A percentile compares a stretch with the other conserved stretches of the same genome.
Conservation (phyloP, 2,113 vertebrate genomes). For the Thryonomys swinderianus region DNA sequence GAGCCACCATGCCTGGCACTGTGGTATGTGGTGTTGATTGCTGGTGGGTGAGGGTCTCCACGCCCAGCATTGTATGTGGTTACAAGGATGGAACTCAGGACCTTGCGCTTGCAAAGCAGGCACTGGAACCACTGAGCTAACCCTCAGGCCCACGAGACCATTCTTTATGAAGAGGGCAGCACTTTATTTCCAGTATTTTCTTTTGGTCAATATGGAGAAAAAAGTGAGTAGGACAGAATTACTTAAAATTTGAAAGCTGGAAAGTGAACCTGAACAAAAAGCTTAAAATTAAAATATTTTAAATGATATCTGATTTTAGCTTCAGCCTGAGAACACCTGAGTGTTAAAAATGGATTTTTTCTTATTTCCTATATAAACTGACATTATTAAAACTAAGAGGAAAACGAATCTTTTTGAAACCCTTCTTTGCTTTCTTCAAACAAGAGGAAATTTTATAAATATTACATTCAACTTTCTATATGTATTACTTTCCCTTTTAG, state of each 20-base stretch:
- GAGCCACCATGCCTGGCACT: too few species aligned
- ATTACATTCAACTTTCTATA: conserved; percentile 10
- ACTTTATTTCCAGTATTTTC: not conserved
- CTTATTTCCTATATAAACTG: conserved; percentile 20
- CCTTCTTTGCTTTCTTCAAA: not conserved
- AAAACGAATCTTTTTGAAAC: conserved; percentile 29
- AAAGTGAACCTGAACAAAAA: conserved; percentile 24
- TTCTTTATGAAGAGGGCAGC: not conserved
- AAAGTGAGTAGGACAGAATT: conserved; percentile 10
- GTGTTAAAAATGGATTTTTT: not conserved
- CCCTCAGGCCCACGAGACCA: too few species aligned
- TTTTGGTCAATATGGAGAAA: not conserved
- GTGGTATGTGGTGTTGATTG: too few species aligned
- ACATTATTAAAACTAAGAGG: conserved; percentile 24
- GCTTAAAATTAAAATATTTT: conserved; percentile 9
- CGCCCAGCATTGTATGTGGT: too few species aligned
- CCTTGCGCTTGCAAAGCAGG: too few species aligned
- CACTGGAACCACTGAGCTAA: too few species aligned
- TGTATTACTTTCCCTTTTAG: not conserved
- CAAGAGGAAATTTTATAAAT: conserved; percentile 7
- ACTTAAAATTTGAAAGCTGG: conserved; percentile 43
- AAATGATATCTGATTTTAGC: conserved; percentile 21
- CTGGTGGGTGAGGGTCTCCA: too few species aligned
- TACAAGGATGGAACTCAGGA: too few species aligned
- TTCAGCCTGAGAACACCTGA: not conserved